Evolutionary conservation across 2,113 vertebrate species (phyloP).

Genomic region (Rissa tridactyla): DNA sequence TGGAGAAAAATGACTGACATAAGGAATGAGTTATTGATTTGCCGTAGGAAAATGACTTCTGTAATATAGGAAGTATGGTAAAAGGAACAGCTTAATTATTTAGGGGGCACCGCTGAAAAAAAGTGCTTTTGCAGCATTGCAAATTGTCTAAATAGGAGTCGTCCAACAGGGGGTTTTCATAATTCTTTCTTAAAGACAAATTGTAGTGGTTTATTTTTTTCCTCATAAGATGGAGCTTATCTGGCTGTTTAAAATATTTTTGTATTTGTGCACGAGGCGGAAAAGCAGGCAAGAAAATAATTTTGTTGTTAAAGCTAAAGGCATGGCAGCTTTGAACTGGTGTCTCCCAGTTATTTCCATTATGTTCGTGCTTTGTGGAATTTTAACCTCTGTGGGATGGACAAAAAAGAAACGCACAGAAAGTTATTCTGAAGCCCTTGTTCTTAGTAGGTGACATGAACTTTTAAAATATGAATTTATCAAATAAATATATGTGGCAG

Average conservation of each 20-base stretch:
- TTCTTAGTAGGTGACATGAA: constrained; percentile 42
- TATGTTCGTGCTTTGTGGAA: constrained; percentile 1
- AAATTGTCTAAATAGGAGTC: constrained; percentile 65
- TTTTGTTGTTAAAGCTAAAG: neutral
- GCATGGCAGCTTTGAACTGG: neutral
- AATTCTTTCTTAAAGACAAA: constrained; percentile 55
- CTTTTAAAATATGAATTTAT: constrained; percentile 53
- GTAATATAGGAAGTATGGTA: constrained; percentile 82
- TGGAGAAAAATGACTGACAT: constrained; percentile 83
- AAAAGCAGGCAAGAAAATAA: neutral
- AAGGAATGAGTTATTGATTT: constrained; percentile 83
- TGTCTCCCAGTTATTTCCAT: neutral
- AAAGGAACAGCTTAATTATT: constrained; percentile 84
- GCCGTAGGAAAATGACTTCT: constrained; percentile 78
- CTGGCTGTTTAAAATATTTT: neutral
- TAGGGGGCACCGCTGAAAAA: constrained; percentile 74
- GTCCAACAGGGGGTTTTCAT: neutral
- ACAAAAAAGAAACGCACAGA: neutral
- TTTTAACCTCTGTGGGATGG: neutral
- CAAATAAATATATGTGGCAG: constrained; percentile 53
- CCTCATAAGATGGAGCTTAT: neutral
- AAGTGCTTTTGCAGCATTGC: constrained; percentile 76
- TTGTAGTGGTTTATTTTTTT: constrained; percentile 15
- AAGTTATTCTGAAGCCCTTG: neutral
- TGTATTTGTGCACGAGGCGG: neutral